A percentile compares a stretch with the other conserved stretches of the same genome.
Evolutionary conservation across 2,797 vertebrate genomes (phyloP).

Genomic region (Betta splendens): DNA sequence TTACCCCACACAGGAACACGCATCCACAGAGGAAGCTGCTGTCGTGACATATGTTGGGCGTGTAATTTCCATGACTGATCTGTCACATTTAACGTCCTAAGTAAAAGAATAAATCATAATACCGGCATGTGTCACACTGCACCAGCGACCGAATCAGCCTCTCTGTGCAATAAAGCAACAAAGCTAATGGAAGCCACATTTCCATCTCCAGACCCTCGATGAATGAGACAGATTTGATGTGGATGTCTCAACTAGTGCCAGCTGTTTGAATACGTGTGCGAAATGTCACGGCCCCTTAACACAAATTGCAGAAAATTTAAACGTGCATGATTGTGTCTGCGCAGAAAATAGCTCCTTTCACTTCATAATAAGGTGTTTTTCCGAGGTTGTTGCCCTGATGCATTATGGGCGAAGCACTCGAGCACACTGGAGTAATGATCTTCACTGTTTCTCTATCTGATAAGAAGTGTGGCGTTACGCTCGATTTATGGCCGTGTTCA

Average conservation of each 20-base stretch:
- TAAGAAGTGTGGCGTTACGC: conserved; percentile 47
- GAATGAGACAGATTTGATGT: conserved; percentile 54
- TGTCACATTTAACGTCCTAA: conserved; percentile 63
- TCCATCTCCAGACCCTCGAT: conserved; percentile 47
- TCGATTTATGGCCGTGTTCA: conserved; percentile 54
- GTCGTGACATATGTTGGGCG: conserved; percentile 49
- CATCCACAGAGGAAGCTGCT: conserved; percentile 25
- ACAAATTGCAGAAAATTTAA: conserved; percentile 21
- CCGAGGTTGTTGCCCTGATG: conserved; percentile 34
- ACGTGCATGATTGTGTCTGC: conserved; percentile 19
- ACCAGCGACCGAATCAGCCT: conserved; percentile 44
- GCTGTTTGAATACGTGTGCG: conserved; percentile 34
- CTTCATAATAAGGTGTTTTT: conserved; percentile 41
- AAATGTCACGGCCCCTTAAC: conserved; percentile 19
- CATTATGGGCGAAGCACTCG: conserved; percentile 35
- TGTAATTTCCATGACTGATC: conserved; percentile 61
- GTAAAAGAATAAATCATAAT: conserved; percentile 68
- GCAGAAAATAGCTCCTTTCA: conserved; percentile 18
- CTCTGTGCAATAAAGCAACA: conserved; percentile 50
- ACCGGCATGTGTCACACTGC: conserved; percentile 36
- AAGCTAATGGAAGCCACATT: conserved; percentile 61
- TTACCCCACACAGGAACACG: neutral
- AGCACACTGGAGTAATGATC: conserved; percentile 39
- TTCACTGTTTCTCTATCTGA: conserved; percentile 50
- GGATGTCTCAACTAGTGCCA: conserved; percentile 34